These are phyloP conservation scores for Spodoptera littoralis DNA, from an alignment of 2,888 invertebrate species.

Conservation along the genomic window DNA sequence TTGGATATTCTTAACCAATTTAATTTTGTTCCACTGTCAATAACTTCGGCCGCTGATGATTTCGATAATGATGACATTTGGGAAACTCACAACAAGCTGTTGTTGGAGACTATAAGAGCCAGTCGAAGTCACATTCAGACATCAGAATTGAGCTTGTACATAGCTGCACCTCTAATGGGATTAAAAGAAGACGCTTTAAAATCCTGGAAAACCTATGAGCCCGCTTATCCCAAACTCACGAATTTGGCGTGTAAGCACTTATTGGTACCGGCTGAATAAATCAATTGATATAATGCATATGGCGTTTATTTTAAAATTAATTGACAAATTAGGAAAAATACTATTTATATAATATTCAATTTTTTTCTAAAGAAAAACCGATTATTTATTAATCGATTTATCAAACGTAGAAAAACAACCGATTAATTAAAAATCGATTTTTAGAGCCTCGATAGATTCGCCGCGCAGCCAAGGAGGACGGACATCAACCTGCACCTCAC, in stretches of 20 bases:
- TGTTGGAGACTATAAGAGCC: slow-evolving; percentile 46
- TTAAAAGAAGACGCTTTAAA: slow-evolving; percentile 52
- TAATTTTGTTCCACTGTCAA: slow-evolving; percentile 32
- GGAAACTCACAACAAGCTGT: slow-evolving; percentile 52
- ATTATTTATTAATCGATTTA: no score
- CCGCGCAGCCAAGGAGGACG: no score
- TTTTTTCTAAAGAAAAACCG: no score
- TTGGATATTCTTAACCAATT: no score
- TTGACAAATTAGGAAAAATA: no score
- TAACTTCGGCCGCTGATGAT: slow-evolving; percentile 26
- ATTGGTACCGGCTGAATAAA: slow-evolving; percentile 36
- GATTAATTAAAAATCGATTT: no score
- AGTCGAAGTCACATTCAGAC: slow-evolving; percentile 46
- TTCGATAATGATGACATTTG: slow-evolving; percentile 47
- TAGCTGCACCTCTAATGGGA: slow-evolving; percentile 40
- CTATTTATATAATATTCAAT: no score
- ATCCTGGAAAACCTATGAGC: slow-evolving; percentile 51
- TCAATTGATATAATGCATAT: no score
- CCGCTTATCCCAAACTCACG: slow-evolving; percentile 30
- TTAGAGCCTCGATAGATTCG: no score
- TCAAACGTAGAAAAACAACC: no score
- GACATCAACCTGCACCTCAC: no score
- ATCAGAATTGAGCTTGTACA: slow-evolving; percentile 31
- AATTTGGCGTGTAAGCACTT: slow-evolving; percentile 47
- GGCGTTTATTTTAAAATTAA: no score